Evolutionary conservation across 1,140 invertebrate species (phyloP), one percentile per base, ranked within the genome.

Genomic region (Cydia fagiglandana): DNA sequence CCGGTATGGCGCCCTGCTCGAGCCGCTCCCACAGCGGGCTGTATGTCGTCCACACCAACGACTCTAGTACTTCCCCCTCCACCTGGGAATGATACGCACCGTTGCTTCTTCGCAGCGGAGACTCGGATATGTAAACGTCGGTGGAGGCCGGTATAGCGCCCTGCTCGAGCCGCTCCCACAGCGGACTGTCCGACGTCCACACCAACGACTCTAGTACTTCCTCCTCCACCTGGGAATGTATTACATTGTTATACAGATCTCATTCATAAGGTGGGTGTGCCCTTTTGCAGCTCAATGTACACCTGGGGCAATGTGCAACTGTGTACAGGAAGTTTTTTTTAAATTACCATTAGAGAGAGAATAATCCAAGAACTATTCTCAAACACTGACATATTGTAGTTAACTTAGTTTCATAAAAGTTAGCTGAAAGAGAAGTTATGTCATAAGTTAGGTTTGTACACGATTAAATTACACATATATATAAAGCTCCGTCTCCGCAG

Each of bases 11-110:
- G 3, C 77, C 80, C 41, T 80, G 84, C 17, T 91, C 92, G 38
- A 98, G 95, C 7, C 94, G 94, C 68, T 95, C 94, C 99, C 99
- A 99, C 0, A 99, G 84, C 4, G 97, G 96, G 85, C 98, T 99
- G 64, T 96, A 95, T 10, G 93, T 94, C 78, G 95, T 94, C 99
- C 99, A 99, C 0, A 97, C 98, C 73, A 98, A 85, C 17, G 96
- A 96, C 86, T 99, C 99, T n/a, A 99, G 91, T 77, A 99, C 98
- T 86, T 96, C 96, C 90, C 99, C 99, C 92, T 99, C 99, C 79
- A 99, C 97, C 94, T 97, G 86, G 74, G 92, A 82, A 61, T 56
- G n/a, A 53, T 12, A 61, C 17, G 9, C 20, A 61, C 20, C 81
- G 75, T 81, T 86, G 24, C 85, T 77, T 15, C 84, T 78, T 30